Conservation (phyloP, 2,888 invertebrate species). For the Sesia apiformis region DNA sequence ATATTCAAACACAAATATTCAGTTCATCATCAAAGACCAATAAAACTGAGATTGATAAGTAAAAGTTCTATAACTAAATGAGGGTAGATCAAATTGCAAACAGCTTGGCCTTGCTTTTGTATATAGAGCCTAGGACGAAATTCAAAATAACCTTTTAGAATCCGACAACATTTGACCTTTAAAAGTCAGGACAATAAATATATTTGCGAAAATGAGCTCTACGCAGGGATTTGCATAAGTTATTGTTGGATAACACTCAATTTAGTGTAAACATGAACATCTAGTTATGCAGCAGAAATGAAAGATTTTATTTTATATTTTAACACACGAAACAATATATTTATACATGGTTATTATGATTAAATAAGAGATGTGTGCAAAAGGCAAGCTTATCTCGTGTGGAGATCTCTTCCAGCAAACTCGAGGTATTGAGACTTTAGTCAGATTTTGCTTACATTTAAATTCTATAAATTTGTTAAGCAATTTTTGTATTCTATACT, state of each 20-base stretch:
- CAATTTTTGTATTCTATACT: too few relatives aligned
- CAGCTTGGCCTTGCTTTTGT: constrained; percentile 10
- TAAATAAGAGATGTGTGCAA: too few relatives aligned
- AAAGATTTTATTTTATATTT: too few relatives aligned
- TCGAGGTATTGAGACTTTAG: too few relatives aligned
- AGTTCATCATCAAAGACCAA: neutral
- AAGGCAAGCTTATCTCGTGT: too few relatives aligned
- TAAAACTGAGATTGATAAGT: neutral
- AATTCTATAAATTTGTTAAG: too few relatives aligned
- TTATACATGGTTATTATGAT: too few relatives aligned
- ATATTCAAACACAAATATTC: too few relatives aligned
- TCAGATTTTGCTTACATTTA: too few relatives aligned
- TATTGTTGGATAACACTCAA: constrained; percentile 7
- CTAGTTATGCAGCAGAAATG: too few relatives aligned
- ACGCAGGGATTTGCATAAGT: constrained; percentile 28
- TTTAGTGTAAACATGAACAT: neutral
- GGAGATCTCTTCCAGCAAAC: too few relatives aligned
- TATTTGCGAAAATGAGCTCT: constrained; percentile 22
- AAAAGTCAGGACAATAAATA: constrained; percentile 23
- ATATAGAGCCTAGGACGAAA: constrained; percentile 16
- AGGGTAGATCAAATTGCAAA: neutral
- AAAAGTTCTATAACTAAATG: neutral
- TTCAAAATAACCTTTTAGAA: constrained; percentile 20
- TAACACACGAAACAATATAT: too few relatives aligned
- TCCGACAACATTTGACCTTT: constrained; percentile 20